Evolutionary conservation across 2,797 vertebrate species (phyloP).

Genomic region (Catamblyrhynchus diadema): DNA sequence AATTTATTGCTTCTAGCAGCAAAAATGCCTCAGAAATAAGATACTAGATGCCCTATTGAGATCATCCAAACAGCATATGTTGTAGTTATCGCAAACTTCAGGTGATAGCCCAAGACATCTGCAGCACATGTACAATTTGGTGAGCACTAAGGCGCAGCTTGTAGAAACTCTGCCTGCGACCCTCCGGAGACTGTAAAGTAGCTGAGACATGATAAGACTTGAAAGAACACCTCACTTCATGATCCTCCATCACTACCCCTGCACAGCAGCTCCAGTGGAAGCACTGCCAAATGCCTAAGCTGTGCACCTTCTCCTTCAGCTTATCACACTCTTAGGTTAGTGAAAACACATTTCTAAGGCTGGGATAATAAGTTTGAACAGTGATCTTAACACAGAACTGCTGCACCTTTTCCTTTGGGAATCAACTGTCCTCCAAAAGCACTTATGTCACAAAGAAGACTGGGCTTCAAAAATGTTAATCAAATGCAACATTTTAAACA

Average conservation of each 20-base stretch:
- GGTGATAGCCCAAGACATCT: constrained; percentile 49
- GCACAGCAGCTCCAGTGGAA: constrained; percentile 43
- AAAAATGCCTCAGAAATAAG: constrained; percentile 64
- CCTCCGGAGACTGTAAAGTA: constrained; percentile 42
- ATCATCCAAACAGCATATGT: constrained; percentile 22
- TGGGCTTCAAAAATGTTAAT: constrained; percentile 6
- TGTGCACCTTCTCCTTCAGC: constrained; percentile 43
- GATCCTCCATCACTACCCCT: not conserved
- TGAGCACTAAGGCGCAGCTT: constrained; percentile 40
- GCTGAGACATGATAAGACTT: constrained; percentile 17
- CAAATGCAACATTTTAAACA: constrained; percentile 46
- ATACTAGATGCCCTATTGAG: constrained; percentile 7
- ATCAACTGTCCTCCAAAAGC: constrained; percentile 11
- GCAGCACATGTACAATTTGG: constrained; percentile 19
- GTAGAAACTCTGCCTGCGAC: not conserved
- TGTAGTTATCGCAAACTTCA: constrained; percentile 43
- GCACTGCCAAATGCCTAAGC: constrained; percentile 41
- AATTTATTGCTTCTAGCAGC: constrained; percentile 53
- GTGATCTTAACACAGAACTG: constrained; percentile 61
- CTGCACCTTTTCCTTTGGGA: constrained; percentile 44
- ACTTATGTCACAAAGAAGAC: constrained; percentile 17
- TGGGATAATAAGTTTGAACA: constrained; percentile 62
- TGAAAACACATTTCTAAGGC: constrained; percentile 69
- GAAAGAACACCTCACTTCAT: constrained; percentile 57
- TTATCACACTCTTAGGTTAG: constrained; percentile 61